phyloP scores from a whole-genome alignment of 2,113 vertebrate species.

The Chionis minor region DNA sequence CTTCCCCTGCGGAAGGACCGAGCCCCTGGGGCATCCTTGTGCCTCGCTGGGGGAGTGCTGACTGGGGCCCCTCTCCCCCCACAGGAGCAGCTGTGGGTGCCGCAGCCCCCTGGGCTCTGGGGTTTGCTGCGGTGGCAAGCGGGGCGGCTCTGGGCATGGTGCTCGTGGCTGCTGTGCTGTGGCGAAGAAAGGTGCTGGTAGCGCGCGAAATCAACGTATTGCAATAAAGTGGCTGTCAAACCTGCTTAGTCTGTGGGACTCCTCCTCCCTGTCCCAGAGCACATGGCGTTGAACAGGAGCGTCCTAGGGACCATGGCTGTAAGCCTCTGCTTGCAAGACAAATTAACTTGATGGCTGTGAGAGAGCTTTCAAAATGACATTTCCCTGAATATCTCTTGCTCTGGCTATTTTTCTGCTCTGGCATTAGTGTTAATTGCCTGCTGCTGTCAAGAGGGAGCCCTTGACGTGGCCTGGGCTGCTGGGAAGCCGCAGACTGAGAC shows the following conservation, averaged over 20 bases:
- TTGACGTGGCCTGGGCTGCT: background rate
- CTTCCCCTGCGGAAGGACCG: background rate
- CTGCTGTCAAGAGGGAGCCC: background rate
- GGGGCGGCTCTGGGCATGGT: background rate
- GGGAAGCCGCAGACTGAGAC: background rate
- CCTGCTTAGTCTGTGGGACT: background rate
- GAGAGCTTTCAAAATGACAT: background rate
- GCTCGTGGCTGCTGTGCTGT: background rate
- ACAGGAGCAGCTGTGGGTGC: background rate
- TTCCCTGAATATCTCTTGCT: background rate
- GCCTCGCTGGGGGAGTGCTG: background rate
- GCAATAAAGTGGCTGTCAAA: background rate
- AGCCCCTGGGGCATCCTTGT: background rate
- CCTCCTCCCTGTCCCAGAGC: background rate
- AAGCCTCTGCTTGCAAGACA: background rate
- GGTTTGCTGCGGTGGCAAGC: background rate
- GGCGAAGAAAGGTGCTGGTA: background rate
- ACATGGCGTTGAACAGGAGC: rapidly evolving
- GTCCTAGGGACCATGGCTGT: background rate
- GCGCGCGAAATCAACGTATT: rapidly evolving
- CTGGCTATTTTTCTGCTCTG: background rate
- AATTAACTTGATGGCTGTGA: background rate
- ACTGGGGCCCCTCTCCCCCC: background rate
- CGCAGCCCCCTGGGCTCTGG: background rate
- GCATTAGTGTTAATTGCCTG: background rate